Evolutionary conservation across 2,888 invertebrate genomes (phyloP), one percentile per base, ranked within the genome.

Genomic region (Ceratothoa steindachneri): DNA sequence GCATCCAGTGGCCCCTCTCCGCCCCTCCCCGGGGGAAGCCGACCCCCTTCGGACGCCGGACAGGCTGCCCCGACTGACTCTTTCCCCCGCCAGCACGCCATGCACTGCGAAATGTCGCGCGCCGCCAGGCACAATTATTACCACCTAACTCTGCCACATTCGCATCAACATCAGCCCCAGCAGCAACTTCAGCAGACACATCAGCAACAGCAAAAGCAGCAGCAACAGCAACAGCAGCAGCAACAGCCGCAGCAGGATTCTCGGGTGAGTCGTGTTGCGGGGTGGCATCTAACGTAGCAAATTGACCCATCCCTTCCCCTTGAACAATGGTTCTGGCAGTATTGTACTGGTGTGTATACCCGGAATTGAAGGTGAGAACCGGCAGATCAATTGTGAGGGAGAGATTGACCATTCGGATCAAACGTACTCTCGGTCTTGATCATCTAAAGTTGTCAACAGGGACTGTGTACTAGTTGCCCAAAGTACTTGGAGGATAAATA

Each of bases 1-100:
- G 78, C 75, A 12, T 78, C 78, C 55, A 75, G 75, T 60, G 78
- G 78, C 4, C 75, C 78, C 51, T 78, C 78, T 9, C 78, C 78
- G 28, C 77, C 77, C n/a, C 71, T 77, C 31, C 74, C 77, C 30
- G 60, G 60, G 60, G 71, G 71, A 28, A 72, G 72, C 31, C 68
- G 75, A 9, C 75, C 75, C 15, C 72, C 75, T 27, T 72, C 73
- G n/a, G 72, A 72, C n/a, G 55, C 72, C 28, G 75, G 72, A 4
- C 66, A 69, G 65, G 69, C 51, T 22, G 30, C 69, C 19, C 51
- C 67, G n/a, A 64, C 27, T 27, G 73, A 72, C 60, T 22, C n/a
- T 24, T 75, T 73, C 41, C 73, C 78, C n/a, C 64, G 75, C 28
- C 73, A 71, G 65, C 78, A 78, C 64, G 75, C 75, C 4, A 73